Conservation (phyloP, 2,797 vertebrate species). For the Scyliorhinus canicula region DNA sequence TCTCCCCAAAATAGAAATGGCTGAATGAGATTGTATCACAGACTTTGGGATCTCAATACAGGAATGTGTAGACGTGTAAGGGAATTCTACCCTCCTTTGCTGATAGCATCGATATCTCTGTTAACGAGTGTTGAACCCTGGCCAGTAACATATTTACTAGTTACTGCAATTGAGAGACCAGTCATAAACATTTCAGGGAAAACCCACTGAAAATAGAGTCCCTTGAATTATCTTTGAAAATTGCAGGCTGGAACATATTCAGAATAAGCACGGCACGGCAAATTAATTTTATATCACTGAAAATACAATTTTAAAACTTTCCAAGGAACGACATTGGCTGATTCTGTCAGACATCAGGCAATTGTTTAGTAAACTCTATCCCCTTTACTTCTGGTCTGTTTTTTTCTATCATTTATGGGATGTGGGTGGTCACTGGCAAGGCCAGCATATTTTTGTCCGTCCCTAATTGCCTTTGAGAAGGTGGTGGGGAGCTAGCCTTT, state of each 20-base stretch:
- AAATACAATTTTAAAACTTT: not conserved
- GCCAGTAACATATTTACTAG: constrained; percentile 1
- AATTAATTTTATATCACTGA: not conserved
- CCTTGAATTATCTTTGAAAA: not conserved
- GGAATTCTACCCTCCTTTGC: not conserved
- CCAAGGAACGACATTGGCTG: not conserved
- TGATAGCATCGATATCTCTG: not conserved
- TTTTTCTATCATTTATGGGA: not conserved
- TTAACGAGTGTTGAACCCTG: not conserved
- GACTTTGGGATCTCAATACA: not conserved
- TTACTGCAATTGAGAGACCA: not conserved
- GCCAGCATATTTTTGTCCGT: not conserved
- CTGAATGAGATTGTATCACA: not conserved
- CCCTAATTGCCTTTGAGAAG: not conserved
- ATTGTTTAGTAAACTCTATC: not conserved
- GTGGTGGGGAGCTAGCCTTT: not conserved
- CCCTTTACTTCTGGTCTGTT: not conserved
- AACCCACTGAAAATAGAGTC: not conserved
- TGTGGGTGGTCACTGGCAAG: no score
- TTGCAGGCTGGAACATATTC: not conserved
- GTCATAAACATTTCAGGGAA: constrained; percentile 31
- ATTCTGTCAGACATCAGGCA: not conserved
- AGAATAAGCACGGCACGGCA: not conserved
- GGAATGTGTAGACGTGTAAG: not conserved
- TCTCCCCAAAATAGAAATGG: not conserved